phyloP scores from a whole-genome alignment of 2,113 vertebrate species.

The Malurus alboscapulatus region DNA sequence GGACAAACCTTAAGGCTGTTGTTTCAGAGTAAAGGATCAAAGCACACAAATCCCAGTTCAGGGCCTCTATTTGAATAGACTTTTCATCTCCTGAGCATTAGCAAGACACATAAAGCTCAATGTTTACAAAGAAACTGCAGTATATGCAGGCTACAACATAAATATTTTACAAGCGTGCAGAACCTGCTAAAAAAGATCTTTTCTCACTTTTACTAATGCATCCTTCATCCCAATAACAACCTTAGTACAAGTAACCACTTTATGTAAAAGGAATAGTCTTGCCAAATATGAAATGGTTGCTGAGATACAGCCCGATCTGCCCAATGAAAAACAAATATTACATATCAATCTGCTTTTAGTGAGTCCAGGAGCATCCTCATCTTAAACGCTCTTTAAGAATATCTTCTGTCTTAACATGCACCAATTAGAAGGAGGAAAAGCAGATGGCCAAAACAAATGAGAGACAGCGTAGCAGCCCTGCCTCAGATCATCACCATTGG shows the following conservation, averaged over 20 bases:
- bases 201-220: constrained; percentile 26
- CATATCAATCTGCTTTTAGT: constrained; percentile 26
- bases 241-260: not conserved
- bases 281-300: not conserved
- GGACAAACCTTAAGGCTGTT: not conserved
- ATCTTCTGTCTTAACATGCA: not conserved
- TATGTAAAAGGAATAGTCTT: not conserved
- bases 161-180: constrained; percentile 4
- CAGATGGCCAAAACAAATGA: constrained; percentile 65
- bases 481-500: constrained; percentile 25
- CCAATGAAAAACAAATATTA: constrained; percentile 4
- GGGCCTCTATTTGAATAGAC: not conserved
- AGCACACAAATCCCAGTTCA: not conserved
- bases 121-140: not conserved
- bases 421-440: constrained; percentile 47
- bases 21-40: not conserved
- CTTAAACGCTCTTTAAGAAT: not conserved
- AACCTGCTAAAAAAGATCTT: constrained; percentile 6
- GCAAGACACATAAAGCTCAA: not conserved
- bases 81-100: not conserved
- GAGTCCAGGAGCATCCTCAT: constrained; percentile 2
- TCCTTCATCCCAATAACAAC: not conserved
- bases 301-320: not conserved
- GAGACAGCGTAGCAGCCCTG: not conserved
- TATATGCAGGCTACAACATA: not conserved